phyloP scores from a whole-genome alignment of 2,797 vertebrate species.

The Amphiprion clarkii region DNA sequence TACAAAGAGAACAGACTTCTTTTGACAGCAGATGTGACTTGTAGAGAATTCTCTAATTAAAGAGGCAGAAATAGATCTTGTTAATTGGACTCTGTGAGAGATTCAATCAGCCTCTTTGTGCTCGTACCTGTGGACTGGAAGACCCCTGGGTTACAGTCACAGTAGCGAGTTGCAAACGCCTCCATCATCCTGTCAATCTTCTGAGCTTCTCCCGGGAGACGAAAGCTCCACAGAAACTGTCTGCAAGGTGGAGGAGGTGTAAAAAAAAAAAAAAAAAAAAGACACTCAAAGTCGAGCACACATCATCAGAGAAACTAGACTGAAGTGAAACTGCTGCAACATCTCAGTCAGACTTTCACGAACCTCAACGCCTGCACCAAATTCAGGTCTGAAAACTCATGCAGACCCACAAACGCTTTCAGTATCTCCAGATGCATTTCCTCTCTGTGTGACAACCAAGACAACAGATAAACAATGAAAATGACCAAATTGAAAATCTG shows the following conservation, averaged over 20 bases:
- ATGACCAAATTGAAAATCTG: background rate
- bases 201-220: slow-evolving; percentile 95
- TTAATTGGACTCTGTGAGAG: slow-evolving; percentile 27
- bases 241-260: slow-evolving; percentile 67
- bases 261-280: background rate
- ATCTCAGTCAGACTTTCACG: slow-evolving; percentile 41
- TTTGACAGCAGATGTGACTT: background rate
- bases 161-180: slow-evolving; percentile 92
- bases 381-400: slow-evolving; percentile 94
- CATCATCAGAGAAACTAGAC: background rate
- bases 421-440: slow-evolving; percentile 88
- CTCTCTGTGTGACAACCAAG: slow-evolving; percentile 78
- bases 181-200: slow-evolving; percentile 99
- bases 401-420: slow-evolving; percentile 92
- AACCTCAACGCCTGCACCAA: slow-evolving; percentile 95
- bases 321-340: slow-evolving; percentile 10
- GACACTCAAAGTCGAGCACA: background rate
- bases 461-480: background rate
- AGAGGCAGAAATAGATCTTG: background rate
- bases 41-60: background rate
- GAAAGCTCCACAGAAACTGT: slow-evolving; percentile 97
- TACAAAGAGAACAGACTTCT: background rate
- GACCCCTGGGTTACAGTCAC: slow-evolving; percentile 90
- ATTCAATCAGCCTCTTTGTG: background rate
- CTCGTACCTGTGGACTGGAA: slow-evolving; percentile 92